These are phyloP conservation scores for Morpho helenor DNA, from an alignment of 2,888 invertebrate genomes.

Conservation along the genomic window DNA sequence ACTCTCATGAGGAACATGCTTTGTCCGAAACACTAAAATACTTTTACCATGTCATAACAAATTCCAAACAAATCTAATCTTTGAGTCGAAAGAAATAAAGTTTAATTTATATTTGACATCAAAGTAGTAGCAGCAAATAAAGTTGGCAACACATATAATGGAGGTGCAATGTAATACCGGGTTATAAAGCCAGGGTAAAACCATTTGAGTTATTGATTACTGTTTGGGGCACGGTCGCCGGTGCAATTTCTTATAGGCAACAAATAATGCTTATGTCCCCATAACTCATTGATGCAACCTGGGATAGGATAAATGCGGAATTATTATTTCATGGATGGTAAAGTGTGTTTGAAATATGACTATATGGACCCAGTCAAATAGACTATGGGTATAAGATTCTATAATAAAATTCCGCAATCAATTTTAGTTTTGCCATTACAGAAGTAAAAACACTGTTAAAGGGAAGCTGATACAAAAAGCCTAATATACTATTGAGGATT, in stretches of 20 bases:
- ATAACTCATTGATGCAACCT: conserved; percentile 20
- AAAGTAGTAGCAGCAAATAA: conserved; percentile 7
- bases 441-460: too few species aligned
- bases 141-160: conserved; percentile 30
- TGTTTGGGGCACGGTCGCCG: conserved; percentile 20
- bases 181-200: conserved; percentile 36
- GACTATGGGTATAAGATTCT: too few species aligned
- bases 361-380: too few species aligned
- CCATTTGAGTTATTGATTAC: conserved; percentile 41
- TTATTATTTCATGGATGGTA: conserved; percentile 7
- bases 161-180: conserved; percentile 34
- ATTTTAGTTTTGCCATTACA: too few species aligned
- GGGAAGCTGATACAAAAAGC: too few species aligned
- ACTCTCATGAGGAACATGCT: conserved; percentile 39
- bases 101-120: neutral
- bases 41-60: conserved; percentile 11
- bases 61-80: conserved; percentile 11
- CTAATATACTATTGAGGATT: too few species aligned
- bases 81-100: conserved; percentile 9
- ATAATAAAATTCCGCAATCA: too few species aligned
- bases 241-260: conserved; percentile 29
- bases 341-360: too few species aligned
- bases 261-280: conserved; percentile 23
- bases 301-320: conserved; percentile 7
- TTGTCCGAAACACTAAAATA: conserved; percentile 36